Evolutionary conservation across 2,888 invertebrate genomes (phyloP).

Genomic region (Monopis laevigella): DNA sequence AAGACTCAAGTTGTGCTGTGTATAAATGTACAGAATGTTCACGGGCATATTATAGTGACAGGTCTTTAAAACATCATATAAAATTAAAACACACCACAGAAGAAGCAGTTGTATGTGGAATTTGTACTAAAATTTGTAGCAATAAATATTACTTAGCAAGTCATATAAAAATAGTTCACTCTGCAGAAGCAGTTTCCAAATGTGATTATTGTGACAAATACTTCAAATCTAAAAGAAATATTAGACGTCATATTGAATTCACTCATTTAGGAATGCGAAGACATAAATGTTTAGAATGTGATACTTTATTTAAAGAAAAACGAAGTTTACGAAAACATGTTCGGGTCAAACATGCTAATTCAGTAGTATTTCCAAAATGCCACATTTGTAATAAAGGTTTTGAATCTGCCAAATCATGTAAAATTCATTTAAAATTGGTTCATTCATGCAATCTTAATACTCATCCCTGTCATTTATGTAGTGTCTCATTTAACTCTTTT

Average conservation of each 20-base stretch:
- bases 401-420: conserved; percentile 52
- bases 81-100: conserved; percentile 45
- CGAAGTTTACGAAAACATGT: conserved; percentile 48
- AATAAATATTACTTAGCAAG: conserved; percentile 49
- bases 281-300: conserved; percentile 48
- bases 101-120: conserved; percentile 34
- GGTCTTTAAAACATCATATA: conserved; percentile 45
- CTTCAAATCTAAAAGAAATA: conserved; percentile 48
- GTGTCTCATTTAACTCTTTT: conserved; percentile 38
- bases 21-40: conserved; percentile 40
- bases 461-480: conserved; percentile 42
- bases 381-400: conserved; percentile 47
- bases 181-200: conserved; percentile 33
- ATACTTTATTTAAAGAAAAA: conserved; percentile 49
- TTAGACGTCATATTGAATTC: conserved; percentile 44
- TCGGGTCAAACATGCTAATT: conserved; percentile 42
- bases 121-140: conserved; percentile 40
- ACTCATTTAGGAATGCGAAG: conserved; percentile 47
- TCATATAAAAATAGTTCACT: conserved; percentile 47
- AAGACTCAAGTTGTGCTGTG: conserved; percentile 16
- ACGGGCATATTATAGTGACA: conserved; percentile 40
- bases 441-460: conserved; percentile 51
- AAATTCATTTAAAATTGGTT: conserved; percentile 43
- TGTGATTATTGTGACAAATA: conserved; percentile 50
- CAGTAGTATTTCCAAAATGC: conserved; percentile 41